Evolutionary conservation across 2,888 invertebrate genomes (phyloP), one percentile per base, ranked within the genome.

Genomic region (Epiperipatus broadwayi): DNA sequence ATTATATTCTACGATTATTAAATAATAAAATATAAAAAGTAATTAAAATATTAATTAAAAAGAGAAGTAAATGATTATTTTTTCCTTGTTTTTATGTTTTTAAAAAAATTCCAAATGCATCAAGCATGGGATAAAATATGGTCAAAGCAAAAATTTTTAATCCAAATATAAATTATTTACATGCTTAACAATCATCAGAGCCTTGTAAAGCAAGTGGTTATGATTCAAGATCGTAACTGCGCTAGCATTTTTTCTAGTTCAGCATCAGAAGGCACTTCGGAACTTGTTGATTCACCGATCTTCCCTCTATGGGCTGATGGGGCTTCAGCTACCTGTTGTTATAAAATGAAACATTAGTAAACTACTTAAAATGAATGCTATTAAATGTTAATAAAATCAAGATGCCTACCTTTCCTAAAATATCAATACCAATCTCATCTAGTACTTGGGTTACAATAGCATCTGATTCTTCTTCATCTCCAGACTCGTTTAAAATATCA

Each of bases 401-500:
- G 4, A 14, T 40, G 48, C 50, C 56, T 57, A 79, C 79, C 70
- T 84, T 80, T 51, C 80, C 81, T 47, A 78, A 77, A 45, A 85
- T 75, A 62, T 91, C 89, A 58, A 91, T 89, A 45, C 89, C 89
- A 52, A 91, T 89, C 64, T 91, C 89, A 63, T 89, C 89, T n/a
- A 89, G 67, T 28, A 89, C 84, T 61, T 81, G 71, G 52, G 69
- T 73, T n/a, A 89, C 77, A 60, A 91, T 73, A 46, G 75, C 74
- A 53, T 85, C 80, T 50, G 75, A 70, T 59, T 87, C 85, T 47
- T 78, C 76, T 57, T 89, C 87, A 58, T 89, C 89, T 0, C 76
- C 87, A 7, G 83, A 83, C 50, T 81, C 85, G 27, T 70, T 72
- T 50, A 89, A 65, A 52, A 89, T 80, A 52, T 84, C 83, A 59